Evolutionary conservation across 2,888 invertebrate genomes (phyloP), one percentile per base, ranked within the genome.

Genomic region (Lasioglossum villosulum): DNA sequence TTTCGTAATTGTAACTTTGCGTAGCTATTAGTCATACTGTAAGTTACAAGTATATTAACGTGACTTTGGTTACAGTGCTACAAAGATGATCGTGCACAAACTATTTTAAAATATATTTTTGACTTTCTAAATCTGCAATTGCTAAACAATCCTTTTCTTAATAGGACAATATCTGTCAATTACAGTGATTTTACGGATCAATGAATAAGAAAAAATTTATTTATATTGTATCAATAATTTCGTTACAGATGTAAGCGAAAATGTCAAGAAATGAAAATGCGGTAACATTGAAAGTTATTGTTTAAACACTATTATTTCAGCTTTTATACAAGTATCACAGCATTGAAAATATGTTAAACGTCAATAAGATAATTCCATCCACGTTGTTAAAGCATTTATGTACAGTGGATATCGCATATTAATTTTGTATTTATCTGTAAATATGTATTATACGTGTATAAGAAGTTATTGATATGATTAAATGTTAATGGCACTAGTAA

Each of bases 351-450:
- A 76, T 23, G 87, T 82, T 70, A 68, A 74, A 82, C 63, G 73
- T 63, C 52, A 75, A 79, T 66, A 73, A 82, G 34, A 76, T 75
- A 84, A 87, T 76, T 88, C 86, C 82, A 82, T 85, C 86, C 80
- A 78, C 78, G 76, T 76, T 85, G 78, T 82, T 87, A 77, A 72
- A 77, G 83, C 81, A 87, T 87, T 81, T 87, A 87, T 85, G 86
- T 86, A 86, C 80, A 86, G 82, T 56, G 74, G 30, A 85, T 85
- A 81, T 81, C 19, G 23, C 23, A 52, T 52, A 87, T 85, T 87
- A 76, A 75, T 83, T 87, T 85, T 88, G 79, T 86, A 86, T 88
- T 86, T 88, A 86, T 86, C 79, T 88, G 88, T 88, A 88, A 83
- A 88, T 88, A 88, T 83, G 87, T 86, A 88, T 79, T 78, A 77